Evolutionary conservation across 2,797 vertebrate species (phyloP).

Genomic region (Mus spretus): DNA sequence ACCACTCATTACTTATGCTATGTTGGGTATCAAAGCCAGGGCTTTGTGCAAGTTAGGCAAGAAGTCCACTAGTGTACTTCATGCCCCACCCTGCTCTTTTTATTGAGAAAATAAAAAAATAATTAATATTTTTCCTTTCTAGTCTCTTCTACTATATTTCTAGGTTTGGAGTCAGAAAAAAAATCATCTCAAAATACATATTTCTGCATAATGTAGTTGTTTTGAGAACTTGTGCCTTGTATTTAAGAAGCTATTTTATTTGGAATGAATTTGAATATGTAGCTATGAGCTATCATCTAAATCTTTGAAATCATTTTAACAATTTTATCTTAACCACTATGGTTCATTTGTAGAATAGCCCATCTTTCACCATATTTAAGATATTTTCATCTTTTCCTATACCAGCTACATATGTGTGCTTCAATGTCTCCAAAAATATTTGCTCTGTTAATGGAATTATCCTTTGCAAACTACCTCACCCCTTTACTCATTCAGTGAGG

Average conservation of each 20-base stretch:
- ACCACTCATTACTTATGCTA: not conserved
- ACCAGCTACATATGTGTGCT: not conserved
- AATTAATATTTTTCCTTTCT: not conserved
- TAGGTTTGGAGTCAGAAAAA: conserved; percentile 23
- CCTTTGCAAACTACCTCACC: conserved; percentile 10
- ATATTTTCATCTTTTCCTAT: conserved; percentile 28
- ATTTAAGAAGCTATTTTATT: conserved; percentile 54
- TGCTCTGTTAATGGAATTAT: conserved; percentile 35
- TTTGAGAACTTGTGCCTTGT: conserved; percentile 29
- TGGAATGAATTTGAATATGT: conserved; percentile 53
- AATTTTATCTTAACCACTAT: conserved; percentile 62
- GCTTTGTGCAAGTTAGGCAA: not conserved
- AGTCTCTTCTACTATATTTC: not conserved
- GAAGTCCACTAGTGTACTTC: too few species aligned
- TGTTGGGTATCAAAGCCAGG: not conserved
- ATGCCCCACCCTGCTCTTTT: not conserved
- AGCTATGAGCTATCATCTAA: conserved; percentile 41
- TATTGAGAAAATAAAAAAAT: conserved; percentile 33
- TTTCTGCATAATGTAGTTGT: conserved; percentile 12
- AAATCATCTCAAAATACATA: conserved; percentile 16
- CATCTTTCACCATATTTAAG: not conserved
- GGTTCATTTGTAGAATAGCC: conserved; percentile 55
- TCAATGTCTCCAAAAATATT: conserved; percentile 12
- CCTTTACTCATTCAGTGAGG: conserved; percentile 3
- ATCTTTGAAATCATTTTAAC: conserved; percentile 47